Base-by-base conservation (phyloP, 2,888 invertebrate species). In the Scelioninae gen. 2 region DNA sequence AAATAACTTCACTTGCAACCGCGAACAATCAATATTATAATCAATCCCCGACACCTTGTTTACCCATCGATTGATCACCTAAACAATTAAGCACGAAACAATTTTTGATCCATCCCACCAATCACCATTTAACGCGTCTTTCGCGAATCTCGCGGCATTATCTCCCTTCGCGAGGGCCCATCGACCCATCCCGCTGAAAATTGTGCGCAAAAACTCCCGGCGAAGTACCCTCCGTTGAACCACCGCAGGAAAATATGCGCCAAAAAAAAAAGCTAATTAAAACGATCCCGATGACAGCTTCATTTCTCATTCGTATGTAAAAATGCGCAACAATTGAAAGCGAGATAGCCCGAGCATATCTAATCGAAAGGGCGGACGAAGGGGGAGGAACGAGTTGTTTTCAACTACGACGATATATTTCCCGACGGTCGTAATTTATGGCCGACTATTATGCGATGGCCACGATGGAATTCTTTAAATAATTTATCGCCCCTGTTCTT, bases 381-480 rank as follows among this genome's bases (percentile, higher is more conserved):
- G 46, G 61, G 69, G 61, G 74, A 67, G 70, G 65, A 33, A 67
- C 74, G 48, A 65, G 74, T 65, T 67, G 74, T 70, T 74, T 70
- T 74, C 74, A 74, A 70, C 70, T 70, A 67, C 64, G 70, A 74
- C 74, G 70, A 64, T 73, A 73, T 75, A 75, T 70, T 75, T 75
- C 70, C 68, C 68, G 60, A 58, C 33, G 70, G 68, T 57, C 53
- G 77, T 82, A 78, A 84, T 84, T 84, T 84, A 84, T 80, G 78
- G 77, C 78, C 79, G 78, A 76, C 78, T 79, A 83, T 83, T 83
- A 84, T 79, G 77, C 82, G 81, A 80, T 82, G 78, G 73, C 79
- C 76, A 80, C 78, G 82, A 81, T 81, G 84, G 81, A 83, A 81
- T 83, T 83, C 81, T 78, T 81, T 80, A 81, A 83, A 84, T 83